Conservation (phyloP, 2,888 invertebrate species). For the Spicauda simplicius region DNA sequence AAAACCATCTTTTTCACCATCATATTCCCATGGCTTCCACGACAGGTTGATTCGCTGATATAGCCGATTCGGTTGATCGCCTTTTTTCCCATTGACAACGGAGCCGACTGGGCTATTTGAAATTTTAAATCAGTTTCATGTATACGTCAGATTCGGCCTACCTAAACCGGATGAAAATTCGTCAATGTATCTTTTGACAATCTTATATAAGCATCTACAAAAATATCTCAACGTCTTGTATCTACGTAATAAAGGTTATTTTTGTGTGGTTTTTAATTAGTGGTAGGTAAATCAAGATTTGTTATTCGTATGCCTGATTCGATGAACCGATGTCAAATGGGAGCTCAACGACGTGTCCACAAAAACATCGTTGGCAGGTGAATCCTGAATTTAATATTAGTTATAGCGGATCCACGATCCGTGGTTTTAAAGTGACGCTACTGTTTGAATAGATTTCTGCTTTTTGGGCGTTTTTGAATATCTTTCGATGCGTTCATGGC, state of each 20-base stretch:
- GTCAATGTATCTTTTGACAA: slow-evolving; percentile 62
- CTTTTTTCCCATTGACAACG: slow-evolving; percentile 65
- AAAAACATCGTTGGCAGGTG: slow-evolving; percentile 77
- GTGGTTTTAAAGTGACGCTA: slow-evolving; percentile 50
- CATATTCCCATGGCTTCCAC: slow-evolving; percentile 59
- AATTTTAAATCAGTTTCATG: slow-evolving; percentile 76
- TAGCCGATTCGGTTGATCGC: slow-evolving; percentile 40
- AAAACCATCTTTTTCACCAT: slow-evolving; percentile 46
- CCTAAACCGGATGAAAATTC: slow-evolving; percentile 74
- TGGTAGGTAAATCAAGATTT: background rate
- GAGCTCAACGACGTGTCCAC: slow-evolving; percentile 64
- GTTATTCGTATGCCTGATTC: slow-evolving; percentile 53
- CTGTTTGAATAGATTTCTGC: slow-evolving; percentile 44
- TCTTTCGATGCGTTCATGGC: slow-evolving; percentile 19
- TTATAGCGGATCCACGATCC: slow-evolving; percentile 53
- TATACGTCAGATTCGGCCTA: slow-evolving; percentile 71
- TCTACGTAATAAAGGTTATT: slow-evolving; percentile 3
- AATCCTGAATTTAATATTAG: slow-evolving; percentile 73
- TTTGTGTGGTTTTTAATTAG: slow-evolving; percentile 44
- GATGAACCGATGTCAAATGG: slow-evolving; percentile 73
- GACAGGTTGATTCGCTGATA: slow-evolving; percentile 57
- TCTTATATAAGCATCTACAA: background rate
- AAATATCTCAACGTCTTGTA: background rate
- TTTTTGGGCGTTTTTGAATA: slow-evolving; percentile 30
- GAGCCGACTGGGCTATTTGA: slow-evolving; percentile 68